These are phyloP conservation scores for Mus minutoides DNA, from an alignment of 2,797 vertebrate species.

Conservation along the genomic window DNA sequence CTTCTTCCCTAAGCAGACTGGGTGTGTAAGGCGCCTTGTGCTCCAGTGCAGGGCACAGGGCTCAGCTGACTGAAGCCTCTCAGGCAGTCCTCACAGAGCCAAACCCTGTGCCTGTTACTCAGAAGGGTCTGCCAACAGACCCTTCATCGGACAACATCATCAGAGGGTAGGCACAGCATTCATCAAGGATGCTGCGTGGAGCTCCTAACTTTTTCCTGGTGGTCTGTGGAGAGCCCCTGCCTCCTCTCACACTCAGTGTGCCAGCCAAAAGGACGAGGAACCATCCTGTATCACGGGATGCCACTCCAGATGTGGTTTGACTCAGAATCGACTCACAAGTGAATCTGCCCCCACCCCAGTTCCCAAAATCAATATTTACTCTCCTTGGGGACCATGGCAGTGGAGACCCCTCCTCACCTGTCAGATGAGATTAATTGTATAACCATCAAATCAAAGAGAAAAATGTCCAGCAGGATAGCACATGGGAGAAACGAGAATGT, in stretches of 20 bases:
- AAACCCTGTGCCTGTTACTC: slow-evolving; percentile 84
- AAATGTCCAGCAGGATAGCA: not conserved
- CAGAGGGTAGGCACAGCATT: slow-evolving; percentile 54
- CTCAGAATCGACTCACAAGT: slow-evolving; percentile 68
- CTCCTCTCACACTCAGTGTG: slow-evolving; percentile 74
- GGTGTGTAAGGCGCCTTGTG: not conserved
- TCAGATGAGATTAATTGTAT: slow-evolving; percentile 8
- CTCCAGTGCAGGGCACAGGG: not conserved
- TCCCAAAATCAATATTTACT: slow-evolving; percentile 45
- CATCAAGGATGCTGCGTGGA: slow-evolving; percentile 76
- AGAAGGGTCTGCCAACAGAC: slow-evolving; percentile 74
- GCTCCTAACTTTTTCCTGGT: slow-evolving; percentile 84
- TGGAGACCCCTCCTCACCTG: not conserved
- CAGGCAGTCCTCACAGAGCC: slow-evolving; percentile 69
- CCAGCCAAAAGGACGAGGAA: slow-evolving; percentile 79
- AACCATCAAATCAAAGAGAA: not conserved
- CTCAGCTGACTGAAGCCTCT: slow-evolving; percentile 73
- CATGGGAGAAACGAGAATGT: accelerated
- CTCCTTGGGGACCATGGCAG: not conserved
- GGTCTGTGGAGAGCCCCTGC: slow-evolving; percentile 78
- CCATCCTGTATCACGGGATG: slow-evolving; percentile 75
- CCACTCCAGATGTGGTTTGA: slow-evolving; percentile 78
- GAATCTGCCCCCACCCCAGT: not conserved
- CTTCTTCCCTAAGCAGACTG: not conserved
- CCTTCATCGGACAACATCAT: slow-evolving; percentile 21